phyloP scores from a whole-genome alignment of 2,888 invertebrate species.

The Liopterus haemorrhoidalis region DNA sequence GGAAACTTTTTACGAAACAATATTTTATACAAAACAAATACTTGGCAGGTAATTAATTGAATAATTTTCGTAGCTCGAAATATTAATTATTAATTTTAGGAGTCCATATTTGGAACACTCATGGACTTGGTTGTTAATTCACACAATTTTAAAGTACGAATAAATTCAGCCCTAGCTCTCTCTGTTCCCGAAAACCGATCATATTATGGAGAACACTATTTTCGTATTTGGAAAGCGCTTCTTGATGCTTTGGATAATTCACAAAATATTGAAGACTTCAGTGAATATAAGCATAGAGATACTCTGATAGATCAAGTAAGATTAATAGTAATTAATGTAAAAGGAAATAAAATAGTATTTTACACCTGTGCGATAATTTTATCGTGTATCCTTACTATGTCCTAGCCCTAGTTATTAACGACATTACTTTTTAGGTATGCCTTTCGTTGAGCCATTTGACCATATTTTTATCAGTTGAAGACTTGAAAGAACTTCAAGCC shows the following conservation, averaged over 20 bases:
- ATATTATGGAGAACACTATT: conserved; percentile 59
- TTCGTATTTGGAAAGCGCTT: conserved; percentile 63
- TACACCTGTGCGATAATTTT: conserved; percentile 13
- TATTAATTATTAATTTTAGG: conserved; percentile 44
- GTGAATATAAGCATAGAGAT: conserved; percentile 80
- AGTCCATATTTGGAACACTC: conserved; percentile 59
- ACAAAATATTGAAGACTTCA: conserved; percentile 71
- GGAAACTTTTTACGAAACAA: conserved; percentile 70
- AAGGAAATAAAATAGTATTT: not conserved
- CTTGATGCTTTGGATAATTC: conserved; percentile 71
- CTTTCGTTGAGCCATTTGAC: conserved; percentile 67
- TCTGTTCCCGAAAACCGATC: conserved; percentile 55
- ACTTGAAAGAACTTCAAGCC: conserved; percentile 53
- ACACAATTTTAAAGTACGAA: conserved; percentile 84
- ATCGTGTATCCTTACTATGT: not conserved
- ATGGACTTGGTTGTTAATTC: conserved; percentile 63
- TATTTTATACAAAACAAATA: conserved; percentile 44
- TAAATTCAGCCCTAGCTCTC: conserved; percentile 76
- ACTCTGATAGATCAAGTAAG: conserved; percentile 75
- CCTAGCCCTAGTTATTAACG: not conserved
- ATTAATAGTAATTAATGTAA: conserved; percentile 5
- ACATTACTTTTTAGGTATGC: conserved; percentile 56
- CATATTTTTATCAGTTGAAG: conserved; percentile 52
- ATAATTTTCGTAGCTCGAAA: conserved; percentile 6
- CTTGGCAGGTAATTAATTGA: conserved; percentile 48